Evolutionary conservation across 1,140 invertebrate species (phyloP).

Genomic region (Drosophila nannoptera): DNA sequence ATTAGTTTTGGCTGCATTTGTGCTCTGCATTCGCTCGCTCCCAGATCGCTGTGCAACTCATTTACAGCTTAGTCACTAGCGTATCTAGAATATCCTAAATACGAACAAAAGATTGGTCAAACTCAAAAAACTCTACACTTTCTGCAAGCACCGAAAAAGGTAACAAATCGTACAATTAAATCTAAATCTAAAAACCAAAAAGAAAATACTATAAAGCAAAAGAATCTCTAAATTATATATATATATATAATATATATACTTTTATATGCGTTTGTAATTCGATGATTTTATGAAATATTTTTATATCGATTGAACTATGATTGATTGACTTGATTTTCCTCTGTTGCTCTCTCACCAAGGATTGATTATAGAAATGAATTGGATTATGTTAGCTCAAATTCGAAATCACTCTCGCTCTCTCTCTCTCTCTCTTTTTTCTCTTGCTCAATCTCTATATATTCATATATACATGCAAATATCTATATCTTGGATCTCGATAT

Average conservation of each 20-base stretch:
- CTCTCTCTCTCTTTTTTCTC: neutral
- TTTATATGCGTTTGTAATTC: conserved; percentile 3
- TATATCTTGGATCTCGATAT: conserved; percentile 13
- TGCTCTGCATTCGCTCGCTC: conserved; percentile 50
- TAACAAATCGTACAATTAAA: conserved; percentile 21
- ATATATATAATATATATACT: conserved; percentile 19
- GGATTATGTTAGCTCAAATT: conserved; percentile 5
- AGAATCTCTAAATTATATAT: conserved; percentile 35
- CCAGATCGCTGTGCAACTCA: conserved; percentile 57
- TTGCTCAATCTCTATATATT: neutral
- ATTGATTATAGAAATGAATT: neutral
- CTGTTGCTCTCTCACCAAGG: conserved; percentile 24
- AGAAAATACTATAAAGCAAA: conserved; percentile 20
- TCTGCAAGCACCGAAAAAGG: conserved; percentile 78
- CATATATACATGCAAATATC: conserved; percentile 5
- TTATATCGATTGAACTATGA: conserved; percentile 17
- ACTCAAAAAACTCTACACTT: conserved; percentile 74
- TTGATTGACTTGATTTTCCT: conserved; percentile 34
- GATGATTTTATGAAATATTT: conserved; percentile 16
- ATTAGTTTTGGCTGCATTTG: conserved; percentile 19
- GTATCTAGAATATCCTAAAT: conserved; percentile 14
- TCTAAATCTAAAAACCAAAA: conserved; percentile 38
- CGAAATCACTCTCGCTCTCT: neutral
- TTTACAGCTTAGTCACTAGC: conserved; percentile 30
- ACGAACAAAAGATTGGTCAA: conserved; percentile 51